Percentiles rank a stretch among this genome's conserved stretches.
Conservation (phyloP, 2,888 invertebrate genomes). For the Sicus ferrugineus region DNA sequence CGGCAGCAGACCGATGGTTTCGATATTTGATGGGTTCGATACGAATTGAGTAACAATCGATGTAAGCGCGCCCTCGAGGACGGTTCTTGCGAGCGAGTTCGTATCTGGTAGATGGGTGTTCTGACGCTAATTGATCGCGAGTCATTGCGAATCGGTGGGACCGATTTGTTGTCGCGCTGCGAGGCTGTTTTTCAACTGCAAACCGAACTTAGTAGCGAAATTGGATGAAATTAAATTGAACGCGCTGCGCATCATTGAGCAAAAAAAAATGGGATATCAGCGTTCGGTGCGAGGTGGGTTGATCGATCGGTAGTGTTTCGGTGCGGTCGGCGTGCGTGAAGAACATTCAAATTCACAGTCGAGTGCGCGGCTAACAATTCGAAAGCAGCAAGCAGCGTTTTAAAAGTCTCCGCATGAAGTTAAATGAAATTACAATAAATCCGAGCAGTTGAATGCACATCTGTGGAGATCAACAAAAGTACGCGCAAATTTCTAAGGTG, state of each 20-base stretch:
- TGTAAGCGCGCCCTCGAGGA: slow-evolving; percentile 43
- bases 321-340: neutral
- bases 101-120: neutral
- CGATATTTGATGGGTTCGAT: slow-evolving; percentile 42
- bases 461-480: neutral
- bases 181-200: too few species aligned
- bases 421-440: neutral
- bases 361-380: too few species aligned
- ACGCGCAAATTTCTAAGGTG: neutral
- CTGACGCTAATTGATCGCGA: neutral
- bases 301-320: neutral
- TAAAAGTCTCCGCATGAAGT: too few species aligned
- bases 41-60: slow-evolving; percentile 47
- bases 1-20: slow-evolving; percentile 42
- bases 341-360: neutral
- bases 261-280: too few species aligned
- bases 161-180: too few species aligned
- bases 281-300: too few species aligned
- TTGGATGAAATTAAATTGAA: slow-evolving; percentile 36
- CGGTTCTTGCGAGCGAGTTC: slow-evolving; percentile 19
- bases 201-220: too few species aligned
- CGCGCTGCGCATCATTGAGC: slow-evolving; percentile 45
- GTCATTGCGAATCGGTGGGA: neutral
- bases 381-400: too few species aligned
- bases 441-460: neutral